Evolutionary conservation across 2,888 invertebrate species (phyloP), one percentile per base, ranked within the genome.

Genomic region (Pandemis cinnamomeana): DNA sequence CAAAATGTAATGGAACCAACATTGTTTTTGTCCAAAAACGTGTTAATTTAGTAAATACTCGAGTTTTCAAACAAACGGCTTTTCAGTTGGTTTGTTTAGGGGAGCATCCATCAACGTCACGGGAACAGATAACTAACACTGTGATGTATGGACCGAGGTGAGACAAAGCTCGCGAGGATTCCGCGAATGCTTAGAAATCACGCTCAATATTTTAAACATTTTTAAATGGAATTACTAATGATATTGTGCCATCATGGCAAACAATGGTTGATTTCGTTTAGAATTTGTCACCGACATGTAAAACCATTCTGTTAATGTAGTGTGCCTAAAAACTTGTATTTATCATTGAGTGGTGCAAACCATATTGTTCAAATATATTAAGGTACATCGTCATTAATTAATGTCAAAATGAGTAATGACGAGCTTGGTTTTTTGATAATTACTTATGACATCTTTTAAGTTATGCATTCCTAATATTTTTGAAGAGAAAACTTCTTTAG

Each of bases 31-130:
- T 67, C 71, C 66, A 64, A 63, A 64, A 73, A 67, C 69, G 67
- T 71, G 72, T 77, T 71, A 77, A 76, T 76, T 76, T 78, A 71
- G 73, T 53, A 76, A 77, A 75, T 77, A 70, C 77, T 76, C 76
- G 76, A 76, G 77, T 77, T 79, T 80, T 78, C 71, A 70, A 76
- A 71, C 77, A 77, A 77, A 77, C 77, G 76, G 76, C 71, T 78
- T 78, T 80, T 77, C 76, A 73, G 77, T 78, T 73, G 73, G 81
- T 78, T 85, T 87, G 83, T 86, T 87, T 83, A 84, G 82, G 81
- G 67, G 66, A 74, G 72, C 85, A 88, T 88, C 85, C 81, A 88
- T 89, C 88, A 88, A 84, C 71, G 88, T 88, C 88, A 79, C 72
- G 7, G 64, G 77, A 77, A 75, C 80, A 84, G 87, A 87, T 87